Base-by-base conservation (phyloP, 2,113 vertebrate genomes). In the Cairina moschata region DNA sequence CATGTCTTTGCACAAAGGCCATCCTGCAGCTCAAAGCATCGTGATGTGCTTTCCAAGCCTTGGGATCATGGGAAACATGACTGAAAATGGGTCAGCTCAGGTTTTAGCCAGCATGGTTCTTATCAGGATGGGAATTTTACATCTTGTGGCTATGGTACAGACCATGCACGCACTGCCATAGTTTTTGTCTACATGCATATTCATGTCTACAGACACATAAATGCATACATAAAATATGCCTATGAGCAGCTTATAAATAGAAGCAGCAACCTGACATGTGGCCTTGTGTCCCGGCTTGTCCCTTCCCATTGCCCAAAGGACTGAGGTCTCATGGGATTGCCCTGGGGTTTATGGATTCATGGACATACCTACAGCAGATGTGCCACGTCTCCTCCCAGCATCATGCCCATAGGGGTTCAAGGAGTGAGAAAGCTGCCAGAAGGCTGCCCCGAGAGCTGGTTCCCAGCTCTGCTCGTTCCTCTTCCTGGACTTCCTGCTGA, bases 331-430 rank as follows among this genome's bases (percentile, higher is more conserved):
- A 0, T 46, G 52, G 31, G 54, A 40, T 55, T 58, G 16, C 42
- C 28, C 23, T 5, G 31, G 54, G 48, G 65, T 65, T 88, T 58
- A 36, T 60, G 59, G 65, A 26, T n/a, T 68, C n/a, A 79, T 0
- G 0, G 59, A 17, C n/a, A 20, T 26, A 40, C 11, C 52, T 26
- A 44, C 28, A 40, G n/a, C 29, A 75, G 23, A 34, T 0, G 0
- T 40, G 67, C 26, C 13, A 0, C 21, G 29, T 25, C 8, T 2
- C 32, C 23, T 58, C 34, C 62, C 21, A 6, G 1, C 0, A 2
- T 73, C 1, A 7, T 58, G 79, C 18, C 38, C 31, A 23, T 34
- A 56, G 72, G 11, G 16, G 59, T 88, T 65, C 58, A 40, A 60
- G 28, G 21, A 46, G 6, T 11, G 42, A 68, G 48, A 76, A 88